Percentiles rank a stretch among this genome's conserved stretches.
phyloP scores from a whole-genome alignment of 2,797 vertebrate species.

The Pempheris klunzingeri region DNA sequence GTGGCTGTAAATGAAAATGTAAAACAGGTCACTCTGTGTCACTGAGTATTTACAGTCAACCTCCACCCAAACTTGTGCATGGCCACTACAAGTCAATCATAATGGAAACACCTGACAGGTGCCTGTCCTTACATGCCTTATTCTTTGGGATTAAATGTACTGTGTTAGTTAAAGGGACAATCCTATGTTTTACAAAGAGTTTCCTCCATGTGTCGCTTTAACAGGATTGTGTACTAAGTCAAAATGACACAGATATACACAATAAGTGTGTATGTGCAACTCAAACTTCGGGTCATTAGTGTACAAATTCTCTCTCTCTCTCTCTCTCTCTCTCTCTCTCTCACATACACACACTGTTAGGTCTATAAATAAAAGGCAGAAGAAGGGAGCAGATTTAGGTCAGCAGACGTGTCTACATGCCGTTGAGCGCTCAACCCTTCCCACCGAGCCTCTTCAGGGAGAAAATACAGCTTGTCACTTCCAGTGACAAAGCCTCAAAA shows the following conservation, averaged over 20 bases:
- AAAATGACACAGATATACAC: slow-evolving; percentile 4
- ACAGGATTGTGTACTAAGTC: not conserved
- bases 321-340: slow-evolving; percentile 57
- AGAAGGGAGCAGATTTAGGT: slow-evolving; percentile 80
- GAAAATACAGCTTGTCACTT: slow-evolving; percentile 50
- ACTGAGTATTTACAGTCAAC: not conserved
- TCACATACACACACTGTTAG: slow-evolving; percentile 64
- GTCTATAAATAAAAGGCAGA: slow-evolving; percentile 77
- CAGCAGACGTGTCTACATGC: slow-evolving; percentile 77
- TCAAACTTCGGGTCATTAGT: slow-evolving; percentile 34
- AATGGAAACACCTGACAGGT: not conserved
- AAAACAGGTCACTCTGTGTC: too few relatives aligned
- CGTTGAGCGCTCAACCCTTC: slow-evolving; percentile 55
- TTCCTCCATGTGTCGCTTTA: not conserved
- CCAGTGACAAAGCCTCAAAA: slow-evolving; percentile 34
- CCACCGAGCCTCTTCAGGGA: slow-evolving; percentile 45
- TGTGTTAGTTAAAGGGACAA: slow-evolving; percentile 12
- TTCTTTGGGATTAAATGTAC: not conserved
- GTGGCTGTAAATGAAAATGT: not conserved
- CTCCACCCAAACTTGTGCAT: not conserved
- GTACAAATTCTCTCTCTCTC: slow-evolving; percentile 42
- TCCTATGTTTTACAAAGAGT: slow-evolving; percentile 3
- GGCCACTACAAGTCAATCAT: not conserved
- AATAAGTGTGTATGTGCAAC: slow-evolving; percentile 47
- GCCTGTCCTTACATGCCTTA: not conserved